Evolutionary conservation across 2,888 invertebrate genomes (phyloP).

Genomic region (Limenitis arthemis): DNA sequence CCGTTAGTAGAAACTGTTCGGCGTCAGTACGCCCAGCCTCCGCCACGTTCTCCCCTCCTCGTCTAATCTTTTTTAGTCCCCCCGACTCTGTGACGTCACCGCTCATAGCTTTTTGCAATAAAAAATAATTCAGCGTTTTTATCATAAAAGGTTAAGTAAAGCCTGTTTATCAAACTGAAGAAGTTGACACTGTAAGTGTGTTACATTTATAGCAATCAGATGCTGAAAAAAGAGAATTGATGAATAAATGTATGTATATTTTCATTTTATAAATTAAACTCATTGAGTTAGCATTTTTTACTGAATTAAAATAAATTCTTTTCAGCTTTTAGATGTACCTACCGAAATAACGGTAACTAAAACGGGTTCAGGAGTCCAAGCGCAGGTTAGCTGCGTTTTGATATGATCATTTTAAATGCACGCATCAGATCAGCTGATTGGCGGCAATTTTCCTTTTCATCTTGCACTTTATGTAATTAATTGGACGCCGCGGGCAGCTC

Average conservation of each 20-base stretch:
- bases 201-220: too few relatives aligned
- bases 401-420: conserved; percentile 33
- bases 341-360: conserved; percentile 41
- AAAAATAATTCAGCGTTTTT: conserved; percentile 50
- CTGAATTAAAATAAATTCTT: too few relatives aligned
- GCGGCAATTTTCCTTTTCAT: conserved; percentile 58
- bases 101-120: conserved; percentile 58
- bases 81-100: conserved; percentile 64
- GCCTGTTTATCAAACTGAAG: not conserved
- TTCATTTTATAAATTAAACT: too few relatives aligned
- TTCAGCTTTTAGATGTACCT: not conserved
- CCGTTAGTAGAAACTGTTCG: conserved; percentile 35
- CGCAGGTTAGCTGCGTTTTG: conserved; percentile 30
- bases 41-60: conserved; percentile 37
- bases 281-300: too few relatives aligned
- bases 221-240: too few relatives aligned
- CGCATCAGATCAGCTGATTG: conserved; percentile 66
- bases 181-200: too few relatives aligned
- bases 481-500: conserved; percentile 47
- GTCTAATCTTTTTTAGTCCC: conserved; percentile 61
- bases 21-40: conserved; percentile 44
- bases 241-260: too few relatives aligned
- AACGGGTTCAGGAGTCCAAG: conserved; percentile 51
- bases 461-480: conserved; percentile 62
- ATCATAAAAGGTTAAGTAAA: conserved; percentile 11